Conservation (phyloP, 53 echinoderm and acorn worm species). For the Zoroaster sp. region DNA sequence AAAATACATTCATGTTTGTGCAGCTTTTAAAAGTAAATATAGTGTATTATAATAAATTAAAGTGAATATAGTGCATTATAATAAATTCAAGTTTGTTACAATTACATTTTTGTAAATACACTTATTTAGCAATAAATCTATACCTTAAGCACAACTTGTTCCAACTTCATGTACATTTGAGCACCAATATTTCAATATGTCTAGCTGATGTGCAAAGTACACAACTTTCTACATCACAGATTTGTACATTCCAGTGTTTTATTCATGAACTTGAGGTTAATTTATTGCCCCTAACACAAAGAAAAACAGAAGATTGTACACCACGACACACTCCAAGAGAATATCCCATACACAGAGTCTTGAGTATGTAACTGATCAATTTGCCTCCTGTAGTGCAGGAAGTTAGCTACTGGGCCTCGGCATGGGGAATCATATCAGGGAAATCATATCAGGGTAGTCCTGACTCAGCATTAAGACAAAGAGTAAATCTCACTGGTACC, state of each 20-base stretch:
- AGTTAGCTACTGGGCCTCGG: conserved; percentile 45
- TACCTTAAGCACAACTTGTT: too few relatives aligned
- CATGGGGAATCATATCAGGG: neutral
- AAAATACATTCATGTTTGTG: too few relatives aligned
- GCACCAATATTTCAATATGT: too few relatives aligned
- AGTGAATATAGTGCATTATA: too few relatives aligned
- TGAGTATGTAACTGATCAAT: conserved; percentile 22
- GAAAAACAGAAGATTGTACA: neutral
- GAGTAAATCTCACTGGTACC: neutral
- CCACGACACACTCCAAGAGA: neutral
- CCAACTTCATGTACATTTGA: too few relatives aligned
- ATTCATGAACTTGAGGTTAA: conserved; percentile 18
- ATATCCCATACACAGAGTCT: neutral
- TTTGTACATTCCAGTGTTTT: conserved; percentile 39
- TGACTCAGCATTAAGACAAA: conserved; percentile 27
- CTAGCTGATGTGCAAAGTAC: neutral
- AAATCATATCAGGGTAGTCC: neutral
- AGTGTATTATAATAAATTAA: too few relatives aligned
- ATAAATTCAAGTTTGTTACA: too few relatives aligned
- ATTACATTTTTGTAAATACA: too few relatives aligned
- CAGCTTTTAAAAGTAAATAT: too few relatives aligned
- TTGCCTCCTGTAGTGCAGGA: conserved; percentile 48
- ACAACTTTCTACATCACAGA: too few relatives aligned
- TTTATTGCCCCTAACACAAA: neutral
- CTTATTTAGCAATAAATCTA: too few relatives aligned